Conservation (phyloP, 2,797 vertebrate species). For the Taenioides sp. region DNA sequence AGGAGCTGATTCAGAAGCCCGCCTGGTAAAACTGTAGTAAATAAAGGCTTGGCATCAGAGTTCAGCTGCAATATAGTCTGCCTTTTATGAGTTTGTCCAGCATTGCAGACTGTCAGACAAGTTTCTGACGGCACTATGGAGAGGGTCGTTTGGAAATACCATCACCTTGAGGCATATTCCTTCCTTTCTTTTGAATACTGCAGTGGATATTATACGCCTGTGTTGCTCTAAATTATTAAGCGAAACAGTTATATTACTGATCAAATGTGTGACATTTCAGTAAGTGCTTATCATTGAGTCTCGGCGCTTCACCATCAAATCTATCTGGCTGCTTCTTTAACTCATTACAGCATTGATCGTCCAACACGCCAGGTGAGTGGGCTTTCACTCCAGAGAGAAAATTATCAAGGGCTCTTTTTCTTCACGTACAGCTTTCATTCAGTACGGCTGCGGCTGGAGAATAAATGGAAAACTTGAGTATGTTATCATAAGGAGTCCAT, state of each 20-base stretch:
- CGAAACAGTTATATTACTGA: constrained; percentile 16
- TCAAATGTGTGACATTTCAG: constrained; percentile 47
- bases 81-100: constrained; percentile 23
- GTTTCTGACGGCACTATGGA: background rate
- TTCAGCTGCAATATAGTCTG: constrained; percentile 4
- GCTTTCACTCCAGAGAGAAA: constrained; percentile 8
- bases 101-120: constrained; percentile 10
- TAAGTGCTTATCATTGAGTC: constrained; percentile 45
- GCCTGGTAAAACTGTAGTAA: constrained; percentile 37
- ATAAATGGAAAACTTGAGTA: background rate
- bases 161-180: constrained; percentile 9
- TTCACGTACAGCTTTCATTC: constrained; percentile 24
- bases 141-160: constrained; percentile 1
- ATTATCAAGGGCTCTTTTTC: constrained; percentile 17
- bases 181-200: background rate
- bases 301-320: constrained; percentile 39
- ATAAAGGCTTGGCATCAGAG: constrained; percentile 17
- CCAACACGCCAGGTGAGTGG: constrained; percentile 43
- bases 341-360: constrained; percentile 48
- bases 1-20: constrained; percentile 23
- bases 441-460: constrained; percentile 2
- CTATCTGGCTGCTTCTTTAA: constrained; percentile 42
- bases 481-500: constrained; percentile 7
- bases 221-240: constrained; percentile 17
- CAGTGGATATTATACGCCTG: background rate